These are phyloP conservation scores for Tinamus guttatus DNA, from an alignment of 2,113 vertebrate genomes.

Conservation along the genomic window DNA sequence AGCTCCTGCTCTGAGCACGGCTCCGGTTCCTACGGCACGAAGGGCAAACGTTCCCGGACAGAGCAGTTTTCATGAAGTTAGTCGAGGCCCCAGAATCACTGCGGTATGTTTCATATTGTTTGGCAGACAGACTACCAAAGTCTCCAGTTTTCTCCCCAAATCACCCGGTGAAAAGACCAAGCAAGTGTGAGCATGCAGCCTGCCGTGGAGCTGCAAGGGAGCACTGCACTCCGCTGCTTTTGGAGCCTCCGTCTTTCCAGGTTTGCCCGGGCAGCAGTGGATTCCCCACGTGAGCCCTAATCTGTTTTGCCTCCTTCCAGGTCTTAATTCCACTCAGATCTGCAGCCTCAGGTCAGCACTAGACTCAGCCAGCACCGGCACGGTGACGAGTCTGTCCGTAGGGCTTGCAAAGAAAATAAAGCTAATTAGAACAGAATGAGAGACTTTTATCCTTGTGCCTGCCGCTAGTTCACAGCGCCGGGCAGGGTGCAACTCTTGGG, in stretches of 20 bases:
- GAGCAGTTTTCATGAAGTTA: fast-evolving
- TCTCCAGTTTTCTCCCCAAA: neutral
- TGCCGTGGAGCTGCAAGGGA: fast-evolving
- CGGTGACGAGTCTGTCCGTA: fast-evolving
- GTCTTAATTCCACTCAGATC: conserved; percentile 44
- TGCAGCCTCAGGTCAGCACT: neutral
- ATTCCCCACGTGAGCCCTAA: neutral
- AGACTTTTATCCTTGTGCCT: neutral
- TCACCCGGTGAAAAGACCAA: fast-evolving
- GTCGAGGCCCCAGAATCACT: neutral
- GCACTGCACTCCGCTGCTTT: neutral
- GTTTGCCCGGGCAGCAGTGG: neutral
- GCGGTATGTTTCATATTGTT: fast-evolving
- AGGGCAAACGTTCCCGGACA: neutral
- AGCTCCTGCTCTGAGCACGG: fast-evolving
- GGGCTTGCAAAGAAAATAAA: neutral
- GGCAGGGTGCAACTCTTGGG: neutral
- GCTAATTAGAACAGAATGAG: neutral
- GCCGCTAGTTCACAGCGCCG: neutral
- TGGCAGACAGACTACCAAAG: fast-evolving
- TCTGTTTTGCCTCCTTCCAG: conserved; percentile 42
- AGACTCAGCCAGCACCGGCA: neutral
- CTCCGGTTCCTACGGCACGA: neutral
- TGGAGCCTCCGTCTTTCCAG: neutral
- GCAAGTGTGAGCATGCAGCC: fast-evolving